Evolutionary conservation across 2,797 vertebrate genomes (phyloP), one percentile per base, ranked within the genome.

Genomic region (Acanthurus lineatus): DNA sequence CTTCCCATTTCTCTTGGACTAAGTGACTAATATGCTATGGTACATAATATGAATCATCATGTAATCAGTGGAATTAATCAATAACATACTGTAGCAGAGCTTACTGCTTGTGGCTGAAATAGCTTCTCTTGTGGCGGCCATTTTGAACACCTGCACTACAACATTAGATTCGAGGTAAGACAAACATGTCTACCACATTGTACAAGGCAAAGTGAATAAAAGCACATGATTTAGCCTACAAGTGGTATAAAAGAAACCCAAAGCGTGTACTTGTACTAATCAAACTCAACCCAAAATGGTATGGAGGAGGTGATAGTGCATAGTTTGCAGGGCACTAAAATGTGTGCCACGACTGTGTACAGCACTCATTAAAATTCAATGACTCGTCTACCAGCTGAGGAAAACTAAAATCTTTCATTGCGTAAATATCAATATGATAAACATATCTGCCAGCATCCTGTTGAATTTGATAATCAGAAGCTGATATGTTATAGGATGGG

Each of bases 401-500:
- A 87, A 88, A 90, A 91, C 78, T 77, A 69, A 88, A 87, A 92
- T 86, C 90, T 92, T 91, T 94, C 93, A 82, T 70, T 87, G 93
- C 82, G 81, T 91, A 92, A 93, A 92, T 95, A 95, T 95, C 94
- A 95, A 95, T 95, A 95, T 95, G 95, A 95, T 96, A 95, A 95
- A 95, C 91, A 88, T 91, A 92, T 95, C 90, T 92, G 93, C 92
- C 84, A 67, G 89, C 86, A 86, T 93, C 89, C 88, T 86, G 88
- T 81, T 85, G 78, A 81, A 67, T 82, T 66, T 69, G 77, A 89
- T 85, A 87, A 79, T 91, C 78, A 70, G 81, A 89, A 92, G 91
- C 89, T 92, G 94, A 95, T 94, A 93, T 94, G 93, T 94, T 89
- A 84, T 85, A 88, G 86, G 84, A 89, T 16, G 22, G 76, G 74